A percentile compares a stretch with the other conserved stretches of the same genome.
phyloP scores from a whole-genome alignment of 2,888 invertebrate genomes.

The Ormyrus thymus region DNA sequence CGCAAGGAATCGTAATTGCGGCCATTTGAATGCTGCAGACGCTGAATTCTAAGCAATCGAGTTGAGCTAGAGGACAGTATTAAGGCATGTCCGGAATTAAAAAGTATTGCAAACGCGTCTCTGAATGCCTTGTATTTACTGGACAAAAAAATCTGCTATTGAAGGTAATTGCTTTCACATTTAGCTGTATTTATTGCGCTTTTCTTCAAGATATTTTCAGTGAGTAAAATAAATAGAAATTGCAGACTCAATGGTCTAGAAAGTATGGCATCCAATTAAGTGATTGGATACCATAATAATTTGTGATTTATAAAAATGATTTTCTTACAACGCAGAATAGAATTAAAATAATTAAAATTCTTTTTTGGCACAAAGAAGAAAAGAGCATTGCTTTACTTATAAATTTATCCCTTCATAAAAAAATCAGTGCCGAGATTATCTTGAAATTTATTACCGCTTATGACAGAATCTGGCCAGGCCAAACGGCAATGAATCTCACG shows the following conservation, averaged over 20 bases:
- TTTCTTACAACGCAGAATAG: too few relatives aligned
- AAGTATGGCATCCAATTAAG: too few relatives aligned
- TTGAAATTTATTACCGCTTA: slow-evolving; percentile 37
- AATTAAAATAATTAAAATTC: too few relatives aligned
- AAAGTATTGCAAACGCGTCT: background rate
- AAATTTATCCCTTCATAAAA: background rate
- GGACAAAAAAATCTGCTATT: too few relatives aligned
- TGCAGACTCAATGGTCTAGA: too few relatives aligned
- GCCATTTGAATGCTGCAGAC: background rate
- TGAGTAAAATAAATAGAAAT: too few relatives aligned
- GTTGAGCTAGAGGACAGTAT: too few relatives aligned
- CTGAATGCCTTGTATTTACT: background rate
- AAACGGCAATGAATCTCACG: slow-evolving; percentile 14
- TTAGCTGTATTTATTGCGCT: too few relatives aligned
- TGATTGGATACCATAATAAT: too few relatives aligned
- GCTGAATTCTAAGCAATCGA: background rate
- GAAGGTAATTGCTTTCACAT: too few relatives aligned
- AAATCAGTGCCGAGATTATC: slow-evolving; percentile 36
- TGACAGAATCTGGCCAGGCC: slow-evolving; percentile 3
- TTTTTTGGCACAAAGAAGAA: background rate
- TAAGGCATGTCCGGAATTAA: background rate
- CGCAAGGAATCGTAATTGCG: slow-evolving; percentile 4
- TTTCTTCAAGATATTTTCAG: too few relatives aligned
- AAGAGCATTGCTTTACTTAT: background rate
- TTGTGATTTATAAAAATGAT: too few relatives aligned